These are phyloP conservation scores for Holocentrus rufus DNA, from an alignment of 2,797 vertebrate genomes.

Conservation along the genomic window DNA sequence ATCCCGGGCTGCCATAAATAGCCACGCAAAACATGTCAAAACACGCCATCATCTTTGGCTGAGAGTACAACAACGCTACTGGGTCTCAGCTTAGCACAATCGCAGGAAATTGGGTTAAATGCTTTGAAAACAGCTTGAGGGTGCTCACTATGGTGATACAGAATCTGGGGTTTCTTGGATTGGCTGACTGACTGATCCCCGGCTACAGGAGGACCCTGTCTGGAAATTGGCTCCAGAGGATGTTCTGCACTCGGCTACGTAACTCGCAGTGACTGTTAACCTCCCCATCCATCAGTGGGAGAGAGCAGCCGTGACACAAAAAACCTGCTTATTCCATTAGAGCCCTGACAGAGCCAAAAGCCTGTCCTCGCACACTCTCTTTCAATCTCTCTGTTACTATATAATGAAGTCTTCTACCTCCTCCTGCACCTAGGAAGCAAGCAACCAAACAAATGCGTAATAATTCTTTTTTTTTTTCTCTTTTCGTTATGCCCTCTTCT, in stretches of 20 bases:
- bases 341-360: conserved; percentile 66
- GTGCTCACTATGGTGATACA: neutral
- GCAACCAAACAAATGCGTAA: conserved; percentile 52
- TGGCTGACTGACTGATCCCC: conserved; percentile 45
- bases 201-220: conserved; percentile 42
- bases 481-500: conserved; percentile 42
- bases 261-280: conserved; percentile 65
- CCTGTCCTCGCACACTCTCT: conserved; percentile 46
- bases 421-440: conserved; percentile 44
- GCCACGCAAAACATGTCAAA: conserved; percentile 31
- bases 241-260: conserved; percentile 46
- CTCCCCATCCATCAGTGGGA: conserved; percentile 72
- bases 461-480: conserved; percentile 40
- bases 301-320: conserved; percentile 72
- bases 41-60: neutral
- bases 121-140: neutral
- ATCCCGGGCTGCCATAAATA: conserved; percentile 26
- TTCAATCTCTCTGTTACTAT: conserved; percentile 36
- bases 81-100: conserved; percentile 24
- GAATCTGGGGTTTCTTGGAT: conserved; percentile 3
- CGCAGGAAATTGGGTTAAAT: conserved; percentile 24
- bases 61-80: neutral
- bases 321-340: conserved; percentile 77
- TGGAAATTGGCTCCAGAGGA: conserved; percentile 55
- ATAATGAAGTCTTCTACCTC: conserved; percentile 53